phyloP scores from a whole-genome alignment of 2,888 invertebrate species.

The Tyria jacobaeae region DNA sequence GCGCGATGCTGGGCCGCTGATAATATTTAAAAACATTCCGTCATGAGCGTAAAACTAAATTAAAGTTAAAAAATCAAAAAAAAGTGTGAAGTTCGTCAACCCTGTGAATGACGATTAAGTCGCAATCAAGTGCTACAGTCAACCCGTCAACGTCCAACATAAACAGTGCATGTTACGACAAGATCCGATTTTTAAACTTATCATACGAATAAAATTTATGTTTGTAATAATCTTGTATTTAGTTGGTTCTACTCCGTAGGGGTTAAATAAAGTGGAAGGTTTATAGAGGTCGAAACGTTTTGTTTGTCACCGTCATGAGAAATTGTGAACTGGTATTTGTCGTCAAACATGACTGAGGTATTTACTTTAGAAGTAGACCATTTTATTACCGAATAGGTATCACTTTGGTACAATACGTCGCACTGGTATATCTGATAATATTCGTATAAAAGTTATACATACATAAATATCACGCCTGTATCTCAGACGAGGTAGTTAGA shows the following conservation, averaged over 20 bases:
- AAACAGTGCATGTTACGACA: slow-evolving; percentile 42
- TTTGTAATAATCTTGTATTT: slow-evolving; percentile 39
- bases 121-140: slow-evolving; percentile 44
- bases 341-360: neutral
- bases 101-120: slow-evolving; percentile 47
- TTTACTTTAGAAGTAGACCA: neutral
- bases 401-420: too few relatives aligned
- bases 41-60: slow-evolving; percentile 8
- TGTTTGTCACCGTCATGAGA: slow-evolving; percentile 20
- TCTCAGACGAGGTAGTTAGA: too few relatives aligned
- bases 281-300: slow-evolving; percentile 31
- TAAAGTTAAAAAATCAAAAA: slow-evolving; percentile 23
- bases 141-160: slow-evolving; percentile 46
- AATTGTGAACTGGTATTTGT: neutral
- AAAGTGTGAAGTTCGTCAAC: slow-evolving; percentile 40
- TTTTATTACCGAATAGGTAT: neutral
- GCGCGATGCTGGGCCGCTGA: neutral
- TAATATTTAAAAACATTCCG: slow-evolving; percentile 5
- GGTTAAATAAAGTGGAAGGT: slow-evolving; percentile 39
- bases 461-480: too few relatives aligned
- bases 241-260: slow-evolving; percentile 42
- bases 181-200: slow-evolving; percentile 42
- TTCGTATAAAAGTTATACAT: too few relatives aligned
- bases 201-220: slow-evolving; percentile 46
- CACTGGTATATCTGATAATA: too few relatives aligned